Base-by-base conservation (phyloP, 2,797 vertebrate genomes). In the Meriones psammophilus region DNA sequence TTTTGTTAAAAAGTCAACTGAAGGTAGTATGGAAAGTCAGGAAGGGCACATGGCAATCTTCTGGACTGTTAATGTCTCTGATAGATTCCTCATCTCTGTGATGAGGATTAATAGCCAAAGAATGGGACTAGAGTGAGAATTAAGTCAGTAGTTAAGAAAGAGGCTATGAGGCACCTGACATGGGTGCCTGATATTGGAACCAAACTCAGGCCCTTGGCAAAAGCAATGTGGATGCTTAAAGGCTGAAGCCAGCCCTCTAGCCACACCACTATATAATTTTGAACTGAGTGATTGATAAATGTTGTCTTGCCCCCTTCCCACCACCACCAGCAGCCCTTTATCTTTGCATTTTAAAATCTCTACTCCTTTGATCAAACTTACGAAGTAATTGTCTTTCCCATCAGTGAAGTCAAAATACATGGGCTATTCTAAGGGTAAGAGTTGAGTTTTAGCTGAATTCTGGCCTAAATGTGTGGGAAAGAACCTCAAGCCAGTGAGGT, bases 371-470 rank as follows among this genome's bases (percentile, higher is more conserved):
- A 74, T 12, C 62, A 94, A 93, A 90, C 68, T 78, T 92, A 80
- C n/a, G 89, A 89, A 39, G 76, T 0, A 10, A 64, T 69, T 89
- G 36, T 42, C 22, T 54, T 86, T 56, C 30, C 56, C 58, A n/a
- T 71, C 77, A 94, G 26, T 78, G 71, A 94, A 46, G 76, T 81
- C 26, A 3, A 46, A 42, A 58, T 92, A 33, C 80, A 85, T 83
- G 87, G 89, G 86, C 18, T 62, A 77, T 89, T 94, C 58, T 84
- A 78, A 95, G 91, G 56, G 74, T 33, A 13, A 8, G 95, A 68
- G 17, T 60, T 69, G 58, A 88, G 54, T 84, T 95, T 92, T 87
- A 89, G 88, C 58, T 96, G 88, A 97, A 92, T 85, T 95, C 91
- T 89, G 74, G 60, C 84, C 89, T 91, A 54, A 91, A 36, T 94